These are phyloP conservation scores for Grallaria varia DNA, from an alignment of 2,113 vertebrate species.

Conservation along the genomic window DNA sequence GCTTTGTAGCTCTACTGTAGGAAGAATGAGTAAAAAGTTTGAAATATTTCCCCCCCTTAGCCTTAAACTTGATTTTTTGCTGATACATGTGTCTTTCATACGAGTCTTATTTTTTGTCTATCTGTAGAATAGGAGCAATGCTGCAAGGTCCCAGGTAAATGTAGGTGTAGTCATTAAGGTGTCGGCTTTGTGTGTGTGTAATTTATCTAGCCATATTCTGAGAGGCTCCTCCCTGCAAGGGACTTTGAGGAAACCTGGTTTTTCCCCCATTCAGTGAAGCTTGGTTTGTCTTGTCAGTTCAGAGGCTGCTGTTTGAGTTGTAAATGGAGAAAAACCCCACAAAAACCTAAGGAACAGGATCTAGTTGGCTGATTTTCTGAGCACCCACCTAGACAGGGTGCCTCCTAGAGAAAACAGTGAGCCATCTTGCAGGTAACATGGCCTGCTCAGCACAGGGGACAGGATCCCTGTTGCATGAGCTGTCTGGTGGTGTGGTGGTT, in stretches of 20 bases:
- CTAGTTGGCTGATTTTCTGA: background rate
- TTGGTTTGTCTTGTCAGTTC: background rate
- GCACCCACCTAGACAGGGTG: background rate
- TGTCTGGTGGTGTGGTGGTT: background rate
- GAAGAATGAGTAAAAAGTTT: background rate
- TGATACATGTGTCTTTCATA: background rate
- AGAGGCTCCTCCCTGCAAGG: background rate
- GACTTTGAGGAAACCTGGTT: background rate
- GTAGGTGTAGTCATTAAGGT: background rate
- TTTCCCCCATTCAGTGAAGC: background rate
- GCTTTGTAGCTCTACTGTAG: background rate
- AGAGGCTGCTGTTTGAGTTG: background rate
- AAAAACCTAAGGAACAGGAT: background rate
- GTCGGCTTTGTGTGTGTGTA: background rate
- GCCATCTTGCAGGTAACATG: rapidly evolving
- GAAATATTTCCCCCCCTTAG: background rate
- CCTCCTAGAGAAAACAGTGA: background rate
- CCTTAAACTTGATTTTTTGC: background rate
- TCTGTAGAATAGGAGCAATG: background rate
- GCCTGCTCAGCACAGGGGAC: background rate
- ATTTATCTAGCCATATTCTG: background rate
- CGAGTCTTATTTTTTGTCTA: background rate
- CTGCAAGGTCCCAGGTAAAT: background rate
- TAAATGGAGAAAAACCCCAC: background rate
- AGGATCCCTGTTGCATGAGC: background rate